phyloP scores from a whole-genome alignment of 2,113 vertebrate species.

The Plestiodon gilberti region DNA sequence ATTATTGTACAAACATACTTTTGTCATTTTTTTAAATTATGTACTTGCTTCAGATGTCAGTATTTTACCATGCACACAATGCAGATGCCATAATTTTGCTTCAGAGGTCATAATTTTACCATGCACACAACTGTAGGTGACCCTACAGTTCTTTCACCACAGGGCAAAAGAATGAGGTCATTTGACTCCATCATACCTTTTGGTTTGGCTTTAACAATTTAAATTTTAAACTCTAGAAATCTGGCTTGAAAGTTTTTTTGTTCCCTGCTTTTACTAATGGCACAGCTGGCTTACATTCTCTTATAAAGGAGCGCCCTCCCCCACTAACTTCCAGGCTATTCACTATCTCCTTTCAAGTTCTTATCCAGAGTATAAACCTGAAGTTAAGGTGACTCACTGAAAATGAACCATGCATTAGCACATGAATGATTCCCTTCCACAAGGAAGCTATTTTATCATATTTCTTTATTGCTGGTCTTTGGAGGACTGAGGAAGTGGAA shows the following conservation, averaged over 20 bases:
- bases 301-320: not conserved
- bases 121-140: too few species aligned
- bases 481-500: not conserved
- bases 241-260: not conserved
- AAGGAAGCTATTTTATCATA: not conserved
- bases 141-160: not conserved
- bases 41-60: too few species aligned
- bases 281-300: not conserved
- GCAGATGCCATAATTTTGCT: too few species aligned
- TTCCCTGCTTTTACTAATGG: not conserved
- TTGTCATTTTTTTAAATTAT: too few species aligned
- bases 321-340: too few species aligned
- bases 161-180: not conserved
- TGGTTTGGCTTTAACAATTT: not conserved
- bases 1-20: too few species aligned
- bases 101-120: too few species aligned
- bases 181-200: not conserved
- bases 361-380: not conserved
- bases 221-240: not conserved
- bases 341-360: accelerated
- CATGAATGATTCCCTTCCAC: not conserved
- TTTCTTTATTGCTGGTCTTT: not conserved
- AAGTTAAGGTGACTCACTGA: not conserved
- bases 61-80: too few species aligned
- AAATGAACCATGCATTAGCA: not conserved